Evolutionary conservation across 1,140 invertebrate species (phyloP), one percentile per base, ranked within the genome.

Genomic region (Muscidifurax raptorellus): DNA sequence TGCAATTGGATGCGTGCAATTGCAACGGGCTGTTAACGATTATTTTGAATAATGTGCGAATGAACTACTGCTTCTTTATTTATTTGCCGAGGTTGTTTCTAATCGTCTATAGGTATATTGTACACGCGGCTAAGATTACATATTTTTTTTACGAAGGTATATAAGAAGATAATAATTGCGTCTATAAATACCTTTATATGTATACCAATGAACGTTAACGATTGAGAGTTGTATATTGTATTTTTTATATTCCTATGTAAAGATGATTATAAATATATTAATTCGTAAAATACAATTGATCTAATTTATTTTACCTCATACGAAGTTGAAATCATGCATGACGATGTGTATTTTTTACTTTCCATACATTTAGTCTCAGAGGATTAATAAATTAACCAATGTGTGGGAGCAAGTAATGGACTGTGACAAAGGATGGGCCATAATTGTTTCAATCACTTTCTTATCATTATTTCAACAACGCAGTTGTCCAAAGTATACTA

Each of bases 161-260:
- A 44, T 36, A n/a, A 18, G 32, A 66, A 66, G 64, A 47, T 47
- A 47, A 47, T n/a, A n/a, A n/a, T n/a, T n/a, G n/a, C n/a, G n/a
- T n/a, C n/a, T n/a, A n/a, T n/a, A 40, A 76, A 76, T 66, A 44
- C 7, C 9, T n/a, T 44, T 12, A 76, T 18, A 27, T 64, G 9
- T 28, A 67, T 76, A 83, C 82, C 82, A 83, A 83, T 83, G 74
- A 83, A 44, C 75, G 83, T 80, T 66, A 67, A 80, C 7, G n/a
- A 75, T 47, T 4, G 40, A 74, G 25, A 75, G 7, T 66, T 84
- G 77, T 84, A 84, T 59, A 80, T 75, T 84, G 18, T 74, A 80
- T 66, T 79, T 80, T 84, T 82, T 66, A 67, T 82, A 82, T 64
- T 71, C 64, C 64, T 84, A 76, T 84, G 83, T 84, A 84, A 80